Base-by-base conservation (phyloP, 2,113 vertebrate genomes). In the Ptilorrhoa leucosticta region DNA sequence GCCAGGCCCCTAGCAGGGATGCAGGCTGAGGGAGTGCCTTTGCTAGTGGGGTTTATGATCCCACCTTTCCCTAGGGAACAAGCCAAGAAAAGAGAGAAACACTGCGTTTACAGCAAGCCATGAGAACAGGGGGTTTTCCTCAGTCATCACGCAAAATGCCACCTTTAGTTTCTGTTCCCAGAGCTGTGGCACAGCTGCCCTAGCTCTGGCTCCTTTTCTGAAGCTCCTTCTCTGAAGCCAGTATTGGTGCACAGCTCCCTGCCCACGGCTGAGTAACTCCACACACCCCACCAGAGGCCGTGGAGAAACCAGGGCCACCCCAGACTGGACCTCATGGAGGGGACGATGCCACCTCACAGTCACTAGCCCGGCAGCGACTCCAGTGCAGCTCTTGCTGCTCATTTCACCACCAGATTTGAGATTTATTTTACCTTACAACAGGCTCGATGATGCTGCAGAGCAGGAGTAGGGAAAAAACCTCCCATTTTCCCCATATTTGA, bases 201-300 rank as follows among this genome's bases (percentile, higher is more conserved):
- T 6, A 31, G 65, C 24, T 7, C 39, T 9, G 26, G 35, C 37
- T 85, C 53, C 31, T 73, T 28, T 39, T 31, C 58, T 21, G 26
- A 76, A 58, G 27, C 39, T 68, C 48, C 37, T 82, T 42, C 37
- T 35, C 63, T 14, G 16, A 35, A 31, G 31, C 12, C 79, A 73
- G 27, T 5, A 11, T 1, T 15, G 15, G 4, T 35, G 65, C 50
- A 47, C 33, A 61, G 75, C 83, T 60, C 35, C 24, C 58, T 93
- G 83, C n/a, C 61, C 27, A 4, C 0, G 0, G 45, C 76, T 27
- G 70, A 35, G 21, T 15, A 54, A 72, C 20, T 37, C 39, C 51
- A 35, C 4, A 23, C 70, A 64, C 6, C 24, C 51, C 48, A 42
- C 13, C 64, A 84, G 33, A 35, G 24, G 13, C 42, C 3, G 7